Evolutionary conservation across 2,113 vertebrate genomes (phyloP).

Genomic region (Struthidea cinerea): DNA sequence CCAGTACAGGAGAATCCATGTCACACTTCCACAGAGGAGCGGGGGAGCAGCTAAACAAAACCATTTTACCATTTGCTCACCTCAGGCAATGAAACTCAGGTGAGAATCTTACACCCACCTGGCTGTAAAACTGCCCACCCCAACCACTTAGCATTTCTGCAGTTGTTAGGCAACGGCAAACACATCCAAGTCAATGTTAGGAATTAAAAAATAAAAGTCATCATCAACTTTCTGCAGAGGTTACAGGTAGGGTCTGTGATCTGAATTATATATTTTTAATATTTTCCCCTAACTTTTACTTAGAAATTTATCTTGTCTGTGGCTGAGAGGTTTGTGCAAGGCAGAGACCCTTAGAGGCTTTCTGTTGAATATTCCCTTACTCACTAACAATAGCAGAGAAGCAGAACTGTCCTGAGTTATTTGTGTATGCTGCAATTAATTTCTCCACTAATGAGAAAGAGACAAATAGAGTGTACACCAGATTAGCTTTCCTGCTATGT

Average conservation of each 20-base stretch:
- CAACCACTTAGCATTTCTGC: neutral
- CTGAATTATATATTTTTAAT: neutral
- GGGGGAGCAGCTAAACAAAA: neutral
- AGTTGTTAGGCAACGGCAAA: neutral
- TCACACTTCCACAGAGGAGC: neutral
- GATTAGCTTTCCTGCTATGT: neutral
- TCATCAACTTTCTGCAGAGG: neutral
- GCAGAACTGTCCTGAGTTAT: neutral
- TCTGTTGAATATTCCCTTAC: neutral
- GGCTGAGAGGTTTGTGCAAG: neutral
- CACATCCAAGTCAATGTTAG: rapidly evolving
- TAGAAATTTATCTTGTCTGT: neutral
- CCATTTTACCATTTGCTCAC: neutral
- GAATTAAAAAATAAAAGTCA: neutral
- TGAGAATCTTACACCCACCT: neutral
- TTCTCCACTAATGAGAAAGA: neutral
- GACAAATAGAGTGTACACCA: neutral
- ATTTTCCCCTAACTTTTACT: neutral
- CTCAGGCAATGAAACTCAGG: neutral
- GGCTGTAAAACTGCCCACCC: neutral
- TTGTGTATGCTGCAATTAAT: neutral
- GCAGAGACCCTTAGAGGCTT: neutral
- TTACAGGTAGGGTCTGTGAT: neutral
- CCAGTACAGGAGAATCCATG: neutral
- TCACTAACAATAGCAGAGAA: neutral